Evolutionary conservation across 2,797 vertebrate species (phyloP).

Genomic region (Anableps anableps): DNA sequence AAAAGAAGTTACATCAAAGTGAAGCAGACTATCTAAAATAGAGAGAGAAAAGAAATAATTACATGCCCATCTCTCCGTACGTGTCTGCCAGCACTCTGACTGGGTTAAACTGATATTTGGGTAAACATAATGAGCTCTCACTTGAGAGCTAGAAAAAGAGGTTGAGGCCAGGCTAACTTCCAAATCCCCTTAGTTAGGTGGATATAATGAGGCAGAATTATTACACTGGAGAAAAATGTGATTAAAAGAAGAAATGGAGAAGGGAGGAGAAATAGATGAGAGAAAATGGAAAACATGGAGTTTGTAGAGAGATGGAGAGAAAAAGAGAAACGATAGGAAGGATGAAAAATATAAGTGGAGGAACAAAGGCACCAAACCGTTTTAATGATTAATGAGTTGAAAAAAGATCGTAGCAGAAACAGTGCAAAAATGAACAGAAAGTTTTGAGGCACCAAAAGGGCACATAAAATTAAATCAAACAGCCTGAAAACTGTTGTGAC

Average conservation of each 20-base stretch:
- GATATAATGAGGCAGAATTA: slow-evolving; percentile 64
- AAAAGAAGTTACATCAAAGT: not conserved
- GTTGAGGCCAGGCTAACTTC: slow-evolving; percentile 48
- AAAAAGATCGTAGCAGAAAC: slow-evolving; percentile 42
- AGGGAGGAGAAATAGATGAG: slow-evolving; percentile 11
- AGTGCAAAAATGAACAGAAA: slow-evolving; percentile 49
- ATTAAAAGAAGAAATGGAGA: slow-evolving; percentile 33
- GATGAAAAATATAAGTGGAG: slow-evolving; percentile 35
- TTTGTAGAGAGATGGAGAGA: slow-evolving; percentile 4
- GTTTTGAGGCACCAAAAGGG: slow-evolving; percentile 47
- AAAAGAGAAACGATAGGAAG: slow-evolving; percentile 20
- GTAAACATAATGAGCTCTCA: slow-evolving; percentile 55
- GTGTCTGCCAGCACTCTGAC: slow-evolving; percentile 44
- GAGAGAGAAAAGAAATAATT: slow-evolving; percentile 27
- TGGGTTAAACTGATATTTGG: slow-evolving; percentile 71
- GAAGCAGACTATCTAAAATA: slow-evolving; percentile 16
- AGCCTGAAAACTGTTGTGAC: slow-evolving; percentile 55
- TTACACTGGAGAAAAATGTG: slow-evolving; percentile 34
- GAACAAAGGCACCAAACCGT: slow-evolving; percentile 39
- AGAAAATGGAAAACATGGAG: slow-evolving; percentile 17
- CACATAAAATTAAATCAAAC: slow-evolving; percentile 52
- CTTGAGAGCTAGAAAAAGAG: slow-evolving; percentile 43
- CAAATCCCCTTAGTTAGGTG: slow-evolving; percentile 55
- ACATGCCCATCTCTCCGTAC: slow-evolving; percentile 4
- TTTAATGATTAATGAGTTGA: slow-evolving; percentile 61